Evolutionary conservation across 2,113 vertebrate species (phyloP), one percentile per base, ranked within the genome.

Genomic region (Perca fluviatilis): DNA sequence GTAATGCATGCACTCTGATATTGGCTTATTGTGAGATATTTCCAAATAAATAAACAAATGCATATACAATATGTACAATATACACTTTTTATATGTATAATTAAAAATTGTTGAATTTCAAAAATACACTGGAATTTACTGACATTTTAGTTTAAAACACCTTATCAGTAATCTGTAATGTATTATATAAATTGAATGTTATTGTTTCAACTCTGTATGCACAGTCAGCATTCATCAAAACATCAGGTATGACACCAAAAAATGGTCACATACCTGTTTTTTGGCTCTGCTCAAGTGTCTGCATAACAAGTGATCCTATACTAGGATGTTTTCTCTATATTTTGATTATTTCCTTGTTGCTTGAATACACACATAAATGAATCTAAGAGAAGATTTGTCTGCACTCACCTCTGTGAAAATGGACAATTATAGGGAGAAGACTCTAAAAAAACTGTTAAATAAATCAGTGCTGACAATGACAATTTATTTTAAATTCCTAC

Each of bases 401-500:
- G 14, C 60, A n/a, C 13, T 68, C 21, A 61, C 58, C 21, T 58
- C 53, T 89, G 33, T 56, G 6, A 72, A 75, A 81, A 74, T 68
- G 10, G 8, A 40, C 33, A 23, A 36, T 88, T 85, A 78, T 33
- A 36, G 21, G 54, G 14, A 53, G 25, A 77, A 68, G 16, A 15
- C n/a, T 64, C 49, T 21, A 27, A 64, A 43, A 43, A 77, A 77
- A 51, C 62, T 43, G 23, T 74, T 80, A 21, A 85, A 70, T 76
- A 77, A 69, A 79, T 78, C 65, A 81, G 27, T 64, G 33, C 57
- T 30, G 30, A 90, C 71, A 63, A 60, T 68, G 49, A 68, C 61
- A 74, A 30, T 86, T 66, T 27, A 57, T 81, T 82, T 64, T 53
- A 73, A 77, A 67, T 51, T 27, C 49, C 30, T 46, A 36, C 25